A percentile compares a stretch with the other conserved stretches of the same genome.
phyloP scores from a whole-genome alignment of 2,888 invertebrate species.

The Netelia virgata region DNA sequence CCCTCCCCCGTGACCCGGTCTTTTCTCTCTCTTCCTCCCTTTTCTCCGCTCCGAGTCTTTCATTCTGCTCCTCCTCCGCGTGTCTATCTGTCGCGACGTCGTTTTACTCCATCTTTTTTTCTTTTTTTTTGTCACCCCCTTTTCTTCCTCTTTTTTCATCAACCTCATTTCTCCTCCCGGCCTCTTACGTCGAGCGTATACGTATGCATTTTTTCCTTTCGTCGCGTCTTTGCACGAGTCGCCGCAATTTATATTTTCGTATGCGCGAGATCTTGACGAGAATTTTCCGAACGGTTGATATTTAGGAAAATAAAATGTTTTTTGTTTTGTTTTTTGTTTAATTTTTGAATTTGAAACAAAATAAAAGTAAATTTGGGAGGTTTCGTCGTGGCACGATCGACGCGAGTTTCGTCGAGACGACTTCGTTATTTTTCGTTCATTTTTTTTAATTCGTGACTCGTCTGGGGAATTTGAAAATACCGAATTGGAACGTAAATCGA shows the following conservation, averaged over 20 bases:
- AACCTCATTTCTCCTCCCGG: slow-evolving; percentile 48
- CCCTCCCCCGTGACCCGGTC: slow-evolving; percentile 57
- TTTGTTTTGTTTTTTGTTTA: no score
- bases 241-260: slow-evolving; percentile 26
- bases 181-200: not conserved
- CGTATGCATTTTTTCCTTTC: slow-evolving; percentile 20
- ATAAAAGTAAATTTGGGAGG: no score
- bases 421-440: no score
- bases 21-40: slow-evolving; percentile 62
- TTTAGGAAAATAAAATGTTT: no score
- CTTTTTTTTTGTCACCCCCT: slow-evolving; percentile 35
- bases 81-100: slow-evolving; percentile 28
- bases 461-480: slow-evolving; percentile 76
- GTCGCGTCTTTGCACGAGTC: not conserved
- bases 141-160: slow-evolving; percentile 30
- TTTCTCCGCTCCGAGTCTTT: slow-evolving; percentile 63
- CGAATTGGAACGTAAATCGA: slow-evolving; percentile 74
- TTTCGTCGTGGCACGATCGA: no score
- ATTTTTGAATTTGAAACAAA: no score
- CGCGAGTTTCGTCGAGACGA: no score
- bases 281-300: no score
- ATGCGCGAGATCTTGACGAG: not conserved
- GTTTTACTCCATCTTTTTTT: slow-evolving; percentile 53
- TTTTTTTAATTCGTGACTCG: slow-evolving; percentile 73
- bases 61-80: slow-evolving; percentile 35